Conservation (phyloP, 2,797 vertebrate genomes). For the Cryptoblepharus egeriae region DNA sequence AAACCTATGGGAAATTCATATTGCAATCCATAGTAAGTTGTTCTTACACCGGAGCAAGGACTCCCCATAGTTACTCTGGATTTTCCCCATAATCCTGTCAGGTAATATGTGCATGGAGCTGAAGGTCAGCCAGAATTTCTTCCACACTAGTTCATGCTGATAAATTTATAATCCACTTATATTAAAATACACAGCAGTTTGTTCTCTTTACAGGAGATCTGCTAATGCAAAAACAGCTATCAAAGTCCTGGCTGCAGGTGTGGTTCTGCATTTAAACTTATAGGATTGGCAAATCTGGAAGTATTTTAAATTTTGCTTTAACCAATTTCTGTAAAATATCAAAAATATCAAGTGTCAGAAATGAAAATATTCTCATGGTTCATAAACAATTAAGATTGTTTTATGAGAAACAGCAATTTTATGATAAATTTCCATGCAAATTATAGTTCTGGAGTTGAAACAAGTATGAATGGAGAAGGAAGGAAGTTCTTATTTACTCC, state of each 20-base stretch:
- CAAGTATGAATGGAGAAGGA: constrained; percentile 62
- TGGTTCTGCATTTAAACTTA: too few species aligned
- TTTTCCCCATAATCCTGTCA: background rate
- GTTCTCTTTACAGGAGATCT: background rate
- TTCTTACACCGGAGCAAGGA: too few species aligned
- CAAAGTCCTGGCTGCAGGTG: background rate
- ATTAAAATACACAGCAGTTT: background rate
- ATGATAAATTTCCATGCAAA: constrained; percentile 15
- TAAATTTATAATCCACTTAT: background rate
- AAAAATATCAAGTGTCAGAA: background rate
- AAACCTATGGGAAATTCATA: too few species aligned
- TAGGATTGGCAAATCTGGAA: too few species aligned
- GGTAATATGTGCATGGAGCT: too few species aligned
- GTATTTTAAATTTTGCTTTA: background rate
- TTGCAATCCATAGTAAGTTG: too few species aligned
- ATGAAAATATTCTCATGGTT: background rate
- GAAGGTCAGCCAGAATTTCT: background rate
- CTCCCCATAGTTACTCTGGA: too few species aligned
- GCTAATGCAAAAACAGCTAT: background rate
- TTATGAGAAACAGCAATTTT: background rate
- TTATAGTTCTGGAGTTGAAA: constrained; percentile 41
- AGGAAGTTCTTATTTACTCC: constrained; percentile 66
- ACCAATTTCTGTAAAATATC: background rate
- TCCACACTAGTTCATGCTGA: background rate
- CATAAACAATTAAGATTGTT: background rate